Percentiles rank a stretch among this genome's conserved stretches.
Conservation (phyloP, 2,797 vertebrate genomes). For the Clarias fuscus region DNA sequence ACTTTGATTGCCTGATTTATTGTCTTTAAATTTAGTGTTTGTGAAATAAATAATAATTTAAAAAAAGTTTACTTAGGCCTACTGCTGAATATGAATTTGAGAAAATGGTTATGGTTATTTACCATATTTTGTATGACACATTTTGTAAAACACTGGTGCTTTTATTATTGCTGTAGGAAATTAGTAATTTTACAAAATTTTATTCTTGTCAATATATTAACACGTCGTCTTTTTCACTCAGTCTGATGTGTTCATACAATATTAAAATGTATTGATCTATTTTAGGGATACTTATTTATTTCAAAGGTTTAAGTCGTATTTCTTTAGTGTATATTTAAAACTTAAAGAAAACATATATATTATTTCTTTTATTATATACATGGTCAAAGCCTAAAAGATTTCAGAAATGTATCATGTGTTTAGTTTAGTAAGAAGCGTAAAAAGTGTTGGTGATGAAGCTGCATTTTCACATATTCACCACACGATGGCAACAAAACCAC, state of each 20-base stretch:
- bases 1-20: not conserved
- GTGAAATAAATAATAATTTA: not conserved
- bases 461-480: not conserved
- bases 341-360: not conserved
- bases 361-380: not conserved
- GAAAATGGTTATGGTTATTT: not conserved
- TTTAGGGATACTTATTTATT: too few relatives aligned
- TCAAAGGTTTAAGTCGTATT: not conserved
- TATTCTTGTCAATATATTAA: not conserved
- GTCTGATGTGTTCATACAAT: not conserved
- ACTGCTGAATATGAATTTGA: not conserved
- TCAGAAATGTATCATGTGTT: not conserved
- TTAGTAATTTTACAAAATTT: not conserved
- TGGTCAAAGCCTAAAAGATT: not conserved
- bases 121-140: not conserved
- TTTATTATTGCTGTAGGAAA: not conserved
- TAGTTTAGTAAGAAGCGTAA: not conserved
- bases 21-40: not conserved
- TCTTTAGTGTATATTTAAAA: not conserved
- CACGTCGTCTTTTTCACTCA: not conserved
- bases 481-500: conserved; percentile 45
- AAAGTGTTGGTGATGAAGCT: not conserved
- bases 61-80: not conserved
- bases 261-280: not conserved
- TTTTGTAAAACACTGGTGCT: too few relatives aligned